These are phyloP conservation scores for Macropodus opercularis DNA, from an alignment of 2,797 vertebrate genomes.

Conservation along the genomic window DNA sequence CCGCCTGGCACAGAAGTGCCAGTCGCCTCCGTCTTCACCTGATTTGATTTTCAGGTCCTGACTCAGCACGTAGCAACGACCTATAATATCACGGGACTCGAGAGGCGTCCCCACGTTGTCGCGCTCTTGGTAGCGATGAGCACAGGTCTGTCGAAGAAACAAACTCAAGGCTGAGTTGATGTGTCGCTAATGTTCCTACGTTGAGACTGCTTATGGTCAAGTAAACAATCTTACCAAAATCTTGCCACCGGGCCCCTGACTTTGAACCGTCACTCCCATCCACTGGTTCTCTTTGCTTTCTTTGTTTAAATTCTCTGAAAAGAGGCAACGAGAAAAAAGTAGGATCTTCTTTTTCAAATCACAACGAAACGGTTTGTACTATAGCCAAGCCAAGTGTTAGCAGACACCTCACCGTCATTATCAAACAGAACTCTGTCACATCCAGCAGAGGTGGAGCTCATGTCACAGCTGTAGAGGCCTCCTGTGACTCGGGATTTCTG, in stretches of 20 bases:
- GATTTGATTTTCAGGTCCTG: constrained; percentile 85
- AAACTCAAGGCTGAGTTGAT: neutral
- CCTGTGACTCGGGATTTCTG: constrained; percentile 88
- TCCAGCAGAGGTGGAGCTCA: constrained; percentile 52
- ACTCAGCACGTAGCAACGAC: constrained; percentile 92
- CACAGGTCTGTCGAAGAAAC: constrained; percentile 85
- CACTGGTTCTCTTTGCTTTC: constrained; percentile 98
- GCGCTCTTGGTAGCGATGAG: constrained; percentile 93
- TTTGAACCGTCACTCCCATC: constrained; percentile 97
- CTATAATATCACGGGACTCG: constrained; percentile 90
- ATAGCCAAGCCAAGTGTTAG: neutral
- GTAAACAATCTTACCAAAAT: constrained; percentile 88
- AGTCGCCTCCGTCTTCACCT: constrained; percentile 85
- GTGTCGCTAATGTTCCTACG: neutral
- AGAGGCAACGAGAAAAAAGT: neutral
- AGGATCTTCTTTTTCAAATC: neutral
- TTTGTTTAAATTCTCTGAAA: constrained; percentile 74
- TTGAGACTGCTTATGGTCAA: neutral
- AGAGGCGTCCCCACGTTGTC: constrained; percentile 73
- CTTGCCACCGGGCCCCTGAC: constrained; percentile 96
- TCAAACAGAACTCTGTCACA: constrained; percentile 89
- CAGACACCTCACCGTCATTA: constrained; percentile 81
- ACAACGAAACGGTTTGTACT: neutral
- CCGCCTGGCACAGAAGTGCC: constrained; percentile 91
- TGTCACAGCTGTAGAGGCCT: constrained; percentile 91